Conservation (phyloP, 2,797 vertebrate genomes). For the Rhadinocentrus ornatus region DNA sequence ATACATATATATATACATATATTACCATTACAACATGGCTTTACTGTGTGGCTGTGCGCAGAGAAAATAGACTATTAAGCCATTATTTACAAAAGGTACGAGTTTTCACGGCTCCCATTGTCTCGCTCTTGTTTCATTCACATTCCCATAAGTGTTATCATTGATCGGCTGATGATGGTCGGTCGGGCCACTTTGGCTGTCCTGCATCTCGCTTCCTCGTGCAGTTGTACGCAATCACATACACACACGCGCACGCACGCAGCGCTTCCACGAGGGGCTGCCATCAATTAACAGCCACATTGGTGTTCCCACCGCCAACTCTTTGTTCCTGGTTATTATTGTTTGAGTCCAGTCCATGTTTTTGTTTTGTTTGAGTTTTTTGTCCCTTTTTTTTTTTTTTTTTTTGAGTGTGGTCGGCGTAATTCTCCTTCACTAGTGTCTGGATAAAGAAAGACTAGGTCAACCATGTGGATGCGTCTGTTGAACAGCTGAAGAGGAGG, state of each 20-base stretch:
- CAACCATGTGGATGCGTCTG: constrained; percentile 93
- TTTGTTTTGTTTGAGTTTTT: constrained; percentile 82
- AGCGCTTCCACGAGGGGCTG: constrained; percentile 76
- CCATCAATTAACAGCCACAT: constrained; percentile 83
- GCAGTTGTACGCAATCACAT: constrained; percentile 75
- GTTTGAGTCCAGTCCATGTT: constrained; percentile 89
- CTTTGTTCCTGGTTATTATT: constrained; percentile 74
- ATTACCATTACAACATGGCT: not conserved
- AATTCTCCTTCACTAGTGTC: constrained; percentile 85
- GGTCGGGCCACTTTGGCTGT: constrained; percentile 72
- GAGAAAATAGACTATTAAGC: constrained; percentile 7
- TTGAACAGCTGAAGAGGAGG: constrained; percentile 85
- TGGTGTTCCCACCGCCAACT: constrained; percentile 27
- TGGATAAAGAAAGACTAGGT: constrained; percentile 90
- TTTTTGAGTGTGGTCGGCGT: constrained; percentile 71
- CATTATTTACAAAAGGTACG: constrained; percentile 38
- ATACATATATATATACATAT: constrained; percentile 5
- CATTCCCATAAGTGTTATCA: constrained; percentile 72
- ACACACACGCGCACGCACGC: constrained; percentile 69
- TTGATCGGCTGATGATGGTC: constrained; percentile 74
- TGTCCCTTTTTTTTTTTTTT: constrained; percentile 18
- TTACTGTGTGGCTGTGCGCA: not conserved
- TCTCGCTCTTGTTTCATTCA: constrained; percentile 68
- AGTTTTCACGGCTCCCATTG: constrained; percentile 48
- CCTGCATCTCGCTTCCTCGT: constrained; percentile 76